Evolutionary conservation across 2,888 invertebrate genomes (phyloP).

Genomic region (Sclerodermus sp.): DNA sequence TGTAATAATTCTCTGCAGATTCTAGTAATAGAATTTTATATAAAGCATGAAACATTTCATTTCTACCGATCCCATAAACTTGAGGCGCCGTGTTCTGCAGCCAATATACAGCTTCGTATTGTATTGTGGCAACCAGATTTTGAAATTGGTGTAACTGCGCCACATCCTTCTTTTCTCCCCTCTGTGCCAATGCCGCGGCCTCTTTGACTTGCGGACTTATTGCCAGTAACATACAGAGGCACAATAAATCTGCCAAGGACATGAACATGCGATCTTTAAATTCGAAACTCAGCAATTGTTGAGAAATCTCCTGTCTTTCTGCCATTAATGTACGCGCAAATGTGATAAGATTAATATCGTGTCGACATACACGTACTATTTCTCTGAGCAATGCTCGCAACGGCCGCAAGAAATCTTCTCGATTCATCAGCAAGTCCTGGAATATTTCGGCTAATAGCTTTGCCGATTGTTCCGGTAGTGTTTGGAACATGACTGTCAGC

Average conservation of each 20-base stretch:
- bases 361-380: constrained; percentile 79
- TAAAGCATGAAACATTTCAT: constrained; percentile 75
- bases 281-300: constrained; percentile 66
- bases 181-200: constrained; percentile 61
- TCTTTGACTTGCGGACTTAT: constrained; percentile 74
- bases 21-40: constrained; percentile 81
- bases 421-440: constrained; percentile 80
- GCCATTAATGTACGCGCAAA: constrained; percentile 79
- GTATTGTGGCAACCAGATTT: constrained; percentile 64
- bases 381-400: constrained; percentile 85
- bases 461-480: constrained; percentile 79
- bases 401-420: constrained; percentile 89
- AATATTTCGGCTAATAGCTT: constrained; percentile 83
- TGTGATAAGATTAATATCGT: constrained; percentile 78
- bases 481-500: constrained; percentile 84
- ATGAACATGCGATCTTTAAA: constrained; percentile 82
- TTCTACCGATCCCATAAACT: constrained; percentile 70
- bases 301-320: constrained; percentile 65
- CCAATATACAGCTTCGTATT: constrained; percentile 87
- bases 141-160: constrained; percentile 57
- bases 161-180: constrained; percentile 61
- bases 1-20: constrained; percentile 77
- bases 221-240: constrained; percentile 81
- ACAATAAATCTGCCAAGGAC: constrained; percentile 81
- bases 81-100: constrained; percentile 79